These are phyloP conservation scores for Spisula solida DNA, from an alignment of 2,888 invertebrate species.

Conservation along the genomic window DNA sequence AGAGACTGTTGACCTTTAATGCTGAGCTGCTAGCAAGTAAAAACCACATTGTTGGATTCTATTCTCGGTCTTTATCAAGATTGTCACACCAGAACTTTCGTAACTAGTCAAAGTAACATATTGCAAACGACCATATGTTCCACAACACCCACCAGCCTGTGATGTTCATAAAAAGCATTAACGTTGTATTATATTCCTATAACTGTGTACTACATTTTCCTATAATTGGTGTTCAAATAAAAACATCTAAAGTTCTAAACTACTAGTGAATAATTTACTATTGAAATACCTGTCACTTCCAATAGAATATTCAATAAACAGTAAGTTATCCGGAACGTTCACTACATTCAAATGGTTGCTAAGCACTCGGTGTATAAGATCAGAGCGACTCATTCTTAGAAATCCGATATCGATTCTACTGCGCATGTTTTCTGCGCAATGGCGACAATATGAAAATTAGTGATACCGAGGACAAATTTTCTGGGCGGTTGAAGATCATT, in stretches of 20 bases:
- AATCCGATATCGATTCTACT: slow-evolving; percentile 25
- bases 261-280: neutral
- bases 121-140: neutral
- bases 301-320: slow-evolving; percentile 10
- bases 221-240: neutral
- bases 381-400: neutral
- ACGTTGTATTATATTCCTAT: neutral
- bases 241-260: neutral
- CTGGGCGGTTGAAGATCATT: neutral
- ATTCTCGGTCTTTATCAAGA: too few relatives aligned
- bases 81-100: too few relatives aligned
- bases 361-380: slow-evolving; percentile 15
- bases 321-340: neutral
- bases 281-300: slow-evolving; percentile 20
- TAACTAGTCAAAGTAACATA: neutral
- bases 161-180: neutral
- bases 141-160: neutral
- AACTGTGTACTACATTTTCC: neutral
- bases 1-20: too few relatives aligned
- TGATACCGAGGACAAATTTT: neutral
- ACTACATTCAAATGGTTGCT: slow-evolving; percentile 27
- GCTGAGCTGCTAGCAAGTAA: too few relatives aligned
- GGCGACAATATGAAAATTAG: slow-evolving; percentile 36
- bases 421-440: slow-evolving; percentile 40
- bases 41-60: too few relatives aligned